Evolutionary conservation across 2,113 vertebrate genomes (phyloP), one percentile per base, ranked within the genome.

Genomic region (Craseonycteris thonglongyai): DNA sequence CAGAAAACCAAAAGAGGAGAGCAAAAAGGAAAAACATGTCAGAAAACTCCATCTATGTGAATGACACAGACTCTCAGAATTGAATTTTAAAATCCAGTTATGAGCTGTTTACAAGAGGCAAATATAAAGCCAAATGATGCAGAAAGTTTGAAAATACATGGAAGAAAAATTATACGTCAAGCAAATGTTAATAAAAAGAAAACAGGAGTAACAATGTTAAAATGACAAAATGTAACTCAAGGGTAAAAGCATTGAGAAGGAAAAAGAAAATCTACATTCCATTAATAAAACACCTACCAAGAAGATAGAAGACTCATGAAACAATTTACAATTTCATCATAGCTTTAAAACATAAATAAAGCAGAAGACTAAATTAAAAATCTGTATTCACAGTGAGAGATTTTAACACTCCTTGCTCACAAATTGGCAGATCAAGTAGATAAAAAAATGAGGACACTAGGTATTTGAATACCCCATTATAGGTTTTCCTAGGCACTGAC

Each of bases 281-380:
- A 38, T 75, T 79, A 71, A 87, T 56, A 68, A 82, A 84, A 90
- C 54, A 69, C 26, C 68, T 54, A 59, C 71, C 47, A 80, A 75
- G 76, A 66, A 94, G 89, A 79, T 13, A 82, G 56, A 75, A 79
- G 75, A 59, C 49, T 84, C 80, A 68, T 66, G 47, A 87, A 85
- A 15, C 38, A 82, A 87, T 96, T 80, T 75, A 33, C 0, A 78
- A 47, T 88, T 63, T 79, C 78, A 83, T 42, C 51, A 85, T 68
- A 74, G 24, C 28, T 96, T 88, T 95, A 42, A 96, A 81, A 81
- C 75, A 74, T 71, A 94, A 95, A 94, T 74, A 68, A 71, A 58
- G 30, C 35, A 24, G 47, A 94, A 81, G 45, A 93, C 89, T 72
- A 79, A 81, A 80, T 33, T 88, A 78, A 95, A 95, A 92, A 63